A percentile compares a stretch with the other conserved stretches of the same genome.
These are phyloP conservation scores for Tortrix viridana DNA, from an alignment of 2,888 invertebrate genomes.

Conservation along the genomic window DNA sequence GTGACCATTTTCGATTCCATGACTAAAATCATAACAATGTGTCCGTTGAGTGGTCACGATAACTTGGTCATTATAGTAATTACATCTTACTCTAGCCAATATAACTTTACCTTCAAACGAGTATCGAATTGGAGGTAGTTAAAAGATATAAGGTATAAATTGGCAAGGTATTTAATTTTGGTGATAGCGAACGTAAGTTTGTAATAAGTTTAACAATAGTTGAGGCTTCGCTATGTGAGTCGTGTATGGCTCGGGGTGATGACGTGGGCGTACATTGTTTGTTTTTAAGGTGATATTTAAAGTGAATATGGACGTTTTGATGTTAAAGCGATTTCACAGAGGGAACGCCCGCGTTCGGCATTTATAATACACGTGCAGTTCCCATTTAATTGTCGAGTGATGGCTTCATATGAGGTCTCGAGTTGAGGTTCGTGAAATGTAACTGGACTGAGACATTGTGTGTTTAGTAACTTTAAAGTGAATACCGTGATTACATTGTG, in stretches of 20 bases:
- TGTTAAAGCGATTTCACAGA: slow-evolving; percentile 61
- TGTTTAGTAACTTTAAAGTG: background rate
- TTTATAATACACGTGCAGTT: slow-evolving; percentile 43
- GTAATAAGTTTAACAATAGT: slow-evolving; percentile 71
- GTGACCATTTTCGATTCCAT: slow-evolving; percentile 76
- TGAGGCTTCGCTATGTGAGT: slow-evolving; percentile 59
- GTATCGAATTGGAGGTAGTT: slow-evolving; percentile 28
- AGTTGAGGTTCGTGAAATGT: slow-evolving; percentile 14
- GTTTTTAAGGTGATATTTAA: slow-evolving; percentile 68
- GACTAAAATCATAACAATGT: slow-evolving; percentile 79
- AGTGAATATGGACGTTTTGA: slow-evolving; percentile 52
- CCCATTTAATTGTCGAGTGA: slow-evolving; percentile 29
- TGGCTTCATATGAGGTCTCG: slow-evolving; percentile 26
- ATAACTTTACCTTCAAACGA: slow-evolving; percentile 49
- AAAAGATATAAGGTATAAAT: slow-evolving; percentile 46
- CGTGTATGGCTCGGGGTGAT: slow-evolving; percentile 79
- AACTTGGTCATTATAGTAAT: slow-evolving; percentile 74
- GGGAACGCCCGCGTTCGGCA: slow-evolving; percentile 62
- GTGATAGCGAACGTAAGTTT: slow-evolving; percentile 50
- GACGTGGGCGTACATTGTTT: slow-evolving; percentile 68
- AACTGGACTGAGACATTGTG: background rate
- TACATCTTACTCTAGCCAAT: slow-evolving; percentile 61
- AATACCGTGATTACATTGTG: no score
- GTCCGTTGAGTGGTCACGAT: slow-evolving; percentile 71
- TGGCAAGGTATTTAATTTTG: slow-evolving; percentile 44